Evolutionary conservation across 2,113 vertebrate species (phyloP), one percentile per base, ranked within the genome.

Genomic region (Urocolius indicus): DNA sequence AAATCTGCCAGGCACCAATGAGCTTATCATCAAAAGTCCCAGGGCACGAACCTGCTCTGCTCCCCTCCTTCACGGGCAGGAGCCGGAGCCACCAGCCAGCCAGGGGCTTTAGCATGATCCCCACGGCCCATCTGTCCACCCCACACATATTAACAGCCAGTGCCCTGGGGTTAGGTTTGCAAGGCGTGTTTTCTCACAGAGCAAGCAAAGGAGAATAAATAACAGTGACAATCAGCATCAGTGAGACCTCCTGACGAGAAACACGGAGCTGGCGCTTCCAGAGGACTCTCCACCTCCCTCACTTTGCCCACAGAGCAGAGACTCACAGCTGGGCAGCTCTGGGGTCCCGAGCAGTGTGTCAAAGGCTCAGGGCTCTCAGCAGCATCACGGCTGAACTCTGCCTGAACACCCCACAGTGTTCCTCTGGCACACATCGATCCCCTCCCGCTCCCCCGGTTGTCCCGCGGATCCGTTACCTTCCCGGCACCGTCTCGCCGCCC

Each of bases 141-240:
- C 72, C 93, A 10, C 59, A 32, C 74, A 43, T 7, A 91, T 34
- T 43, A 74, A 91, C 87, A 93, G 69, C 61, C 95, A 67, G 34
- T 26, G 83, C 68, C 81, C 82, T 34, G 48, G 20, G 41, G 59
- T 13, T 21, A 66, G 48, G 57, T 43, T 96, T 72, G 46, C 3
- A 38, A 88, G 23, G 80, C 16, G 1, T 92, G 79, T 96, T 96
- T 95, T 93, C 87, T 61, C 85, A 32, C 68, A 29, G 58, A 81
- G 85, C 75, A 29, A 90, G 68, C 46, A 8, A 81, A 45, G 90
- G 73, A 48, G 57, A 92, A 96, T 94, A 95, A 96, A 96, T 96
- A 90, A 63, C 43, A 26, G 66, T 0, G 58, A 32, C 59, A 15
- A 34, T 6, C 10, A 2, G 78, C 90, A n/a, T 32, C 34, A 19